Evolutionary conservation across 2,888 invertebrate genomes (phyloP), one percentile per base, ranked within the genome.

Genomic region (Exocentrus adspersus): DNA sequence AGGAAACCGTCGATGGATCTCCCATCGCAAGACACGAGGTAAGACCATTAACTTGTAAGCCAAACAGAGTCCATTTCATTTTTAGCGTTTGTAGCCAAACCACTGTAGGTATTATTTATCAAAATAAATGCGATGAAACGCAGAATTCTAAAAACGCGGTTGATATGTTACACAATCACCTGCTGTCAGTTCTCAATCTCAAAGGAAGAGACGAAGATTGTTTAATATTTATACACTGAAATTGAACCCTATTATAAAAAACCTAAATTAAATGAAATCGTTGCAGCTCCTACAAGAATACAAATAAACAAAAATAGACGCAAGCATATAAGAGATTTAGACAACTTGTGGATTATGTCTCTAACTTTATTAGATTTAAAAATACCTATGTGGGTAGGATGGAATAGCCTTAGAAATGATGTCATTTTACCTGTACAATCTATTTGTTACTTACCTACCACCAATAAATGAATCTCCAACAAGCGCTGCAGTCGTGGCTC

Each of bases 301-400:
- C 19, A 9, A 20, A 9, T 42, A 10, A 16, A 24, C n/a, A 2
- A 6, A 10, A 20, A 5, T 12, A 42, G 14, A 4, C 43, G 43
- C 6, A 54, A 42, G 20, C 24, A 12, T 42, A 53, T 53, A 20
- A 37, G 14, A 42, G 19, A 12, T 2, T 21, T 53, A n/a, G 53
- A 53, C 12, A 53, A 53, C 21, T 21, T 53, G 14, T 53, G 53
- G 53, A 12, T 53, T 24, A 53, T 54, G n/a, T 28, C 16, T 9
- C 43, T 54, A 24, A 43, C 42, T n/a, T 10, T 54, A 41, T n/a
- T 42, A 5, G 10, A 54, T n/a, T 9, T 4, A 21, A 19, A 53
- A 5, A n/a, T 42, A 42, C 54, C 54, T n/a, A 54, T 54, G 54
- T 54, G 54, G 42, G 21, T 20, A n/a, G 54, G 54, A 42, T 54